phyloP scores from a whole-genome alignment of 2,888 invertebrate genomes.

The Axea sp. region DNA sequence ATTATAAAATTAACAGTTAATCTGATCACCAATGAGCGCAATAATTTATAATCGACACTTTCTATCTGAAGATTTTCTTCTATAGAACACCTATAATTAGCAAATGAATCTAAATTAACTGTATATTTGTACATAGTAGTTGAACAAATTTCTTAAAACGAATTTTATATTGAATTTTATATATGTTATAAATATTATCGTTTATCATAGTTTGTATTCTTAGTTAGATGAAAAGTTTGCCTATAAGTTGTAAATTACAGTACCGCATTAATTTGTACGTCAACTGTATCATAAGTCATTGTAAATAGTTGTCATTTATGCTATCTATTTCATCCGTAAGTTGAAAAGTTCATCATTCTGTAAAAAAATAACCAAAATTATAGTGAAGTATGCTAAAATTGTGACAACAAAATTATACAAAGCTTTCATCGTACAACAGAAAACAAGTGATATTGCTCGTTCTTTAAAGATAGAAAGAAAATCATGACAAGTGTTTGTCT shows the following conservation, averaged over 20 bases:
- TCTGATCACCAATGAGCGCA: slow-evolving; percentile 60
- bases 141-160: slow-evolving; percentile 12
- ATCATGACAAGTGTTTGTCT: too few relatives aligned
- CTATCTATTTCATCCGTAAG: not conserved
- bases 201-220: slow-evolving; percentile 29
- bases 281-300: slow-evolving; percentile 39
- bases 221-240: slow-evolving; percentile 24
- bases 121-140: slow-evolving; percentile 63
- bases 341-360: slow-evolving; percentile 10
- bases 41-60: slow-evolving; percentile 72
- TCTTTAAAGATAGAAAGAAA: too few relatives aligned
- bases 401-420: slow-evolving; percentile 11
- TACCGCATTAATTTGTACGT: slow-evolving; percentile 31
- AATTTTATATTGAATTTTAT: slow-evolving; percentile 47
- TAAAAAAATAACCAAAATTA: slow-evolving; percentile 15
- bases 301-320: slow-evolving; percentile 39
- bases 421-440: slow-evolving; percentile 15
- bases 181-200: slow-evolving; percentile 26
- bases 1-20: slow-evolving; percentile 11
- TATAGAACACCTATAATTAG: slow-evolving; percentile 36
- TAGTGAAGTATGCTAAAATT: not conserved
- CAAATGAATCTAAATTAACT: slow-evolving; percentile 33
- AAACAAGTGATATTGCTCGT: slow-evolving; percentile 39
- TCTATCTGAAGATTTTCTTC: slow-evolving; percentile 62
- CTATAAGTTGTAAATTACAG: slow-evolving; percentile 33